Evolutionary conservation across 2,113 vertebrate genomes (phyloP), one percentile per base, ranked within the genome.

Genomic region (Gorsachius goisagi): DNA sequence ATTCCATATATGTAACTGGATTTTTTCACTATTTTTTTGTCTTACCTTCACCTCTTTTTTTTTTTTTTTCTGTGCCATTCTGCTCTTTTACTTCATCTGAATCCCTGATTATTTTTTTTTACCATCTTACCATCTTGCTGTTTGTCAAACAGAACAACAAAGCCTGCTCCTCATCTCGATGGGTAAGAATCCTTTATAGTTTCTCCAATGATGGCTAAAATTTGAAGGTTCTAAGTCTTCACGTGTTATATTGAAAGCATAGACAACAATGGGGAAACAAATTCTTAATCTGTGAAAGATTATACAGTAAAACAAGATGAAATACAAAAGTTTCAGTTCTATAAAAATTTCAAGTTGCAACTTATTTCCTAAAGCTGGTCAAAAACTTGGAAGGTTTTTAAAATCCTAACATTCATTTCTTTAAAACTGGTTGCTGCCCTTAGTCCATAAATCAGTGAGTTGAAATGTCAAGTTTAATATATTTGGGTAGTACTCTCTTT

Each of bases 161-260:
- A 99, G 97, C 99, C 97, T 86, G 99, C 99, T 55, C 99, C 99
- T 84, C 99, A 99, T 96, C 98, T 99, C 3, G 99, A 99, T 93
- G 99, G 99, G 99, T 99, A 99, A 97, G 98, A 85, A 71, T 49
- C 56, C 74, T 89, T 77, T 76, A n/a, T 9, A 16, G 5, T 80
- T 86, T 64, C 22, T 86, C 39, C 15, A 72, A 4, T 27, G 9
- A 17, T 55, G 37, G 7, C 35, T 85, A 37, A 58, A 53, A 30
- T 63, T 21, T 39, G 27, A 66, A 58, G 39, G 21, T 33, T 79
- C 8, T 39, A 44, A 73, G 9, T 39, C 39, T 78, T 80, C 4
- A 4, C 3, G 3, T 37, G 2, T 84, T 85, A 5, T 9, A 23
- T 68, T 90, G 64, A 68, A 63, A 71, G 15, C 5, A 74, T 6